Base-by-base conservation (phyloP, 2,797 vertebrate species). In the Myotis pilosus region DNA sequence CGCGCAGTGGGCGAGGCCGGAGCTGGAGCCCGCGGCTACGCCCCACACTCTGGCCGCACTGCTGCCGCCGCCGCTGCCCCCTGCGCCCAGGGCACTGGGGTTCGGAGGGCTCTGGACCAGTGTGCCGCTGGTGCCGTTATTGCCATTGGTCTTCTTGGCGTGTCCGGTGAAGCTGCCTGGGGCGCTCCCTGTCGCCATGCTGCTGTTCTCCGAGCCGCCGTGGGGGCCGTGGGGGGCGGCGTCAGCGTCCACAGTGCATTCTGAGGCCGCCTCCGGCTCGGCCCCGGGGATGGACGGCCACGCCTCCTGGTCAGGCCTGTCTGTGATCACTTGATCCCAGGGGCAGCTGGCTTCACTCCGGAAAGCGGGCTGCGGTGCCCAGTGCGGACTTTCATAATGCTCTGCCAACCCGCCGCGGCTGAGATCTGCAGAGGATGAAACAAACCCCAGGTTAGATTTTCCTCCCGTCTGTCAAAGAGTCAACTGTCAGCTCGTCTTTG, bases 111-210 rank as follows among this genome's bases (percentile, higher is more conserved):
- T 98, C 97, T 98, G 98, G 98, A 98, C 95, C 97, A 98, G 98
- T 76, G 98, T 97, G 97, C 98, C 98, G 9, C 95, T 98, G 98
- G 98, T 85, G 98, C 98, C 98, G 97, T 98, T 98, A 98, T 98
- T 99, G 99, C 98, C 98, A 97, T 98, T 99, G 83, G 98, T 97
- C 99, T 99, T 99, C 98, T 99, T 99, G 98, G 98, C 98, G 97
- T 99, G 99, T 98, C 99, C 99, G 89, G 98, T 96, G 98, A 98
- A 98, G 98, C 97, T 98, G 98, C 98, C 98, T 98, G 99, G 99
- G 98, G 99, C 98, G 97, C 99, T 98, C 98, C 99, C 99, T 97
- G 99, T 99, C 98, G 99, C 99, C 99, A 99, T 99, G 98, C 99
- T 99, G 98, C 98, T 98, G 98, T 98, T 99, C 97, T 98, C 98